Conservation (phyloP, 1,140 invertebrate species). For the Magallana gigas region DNA sequence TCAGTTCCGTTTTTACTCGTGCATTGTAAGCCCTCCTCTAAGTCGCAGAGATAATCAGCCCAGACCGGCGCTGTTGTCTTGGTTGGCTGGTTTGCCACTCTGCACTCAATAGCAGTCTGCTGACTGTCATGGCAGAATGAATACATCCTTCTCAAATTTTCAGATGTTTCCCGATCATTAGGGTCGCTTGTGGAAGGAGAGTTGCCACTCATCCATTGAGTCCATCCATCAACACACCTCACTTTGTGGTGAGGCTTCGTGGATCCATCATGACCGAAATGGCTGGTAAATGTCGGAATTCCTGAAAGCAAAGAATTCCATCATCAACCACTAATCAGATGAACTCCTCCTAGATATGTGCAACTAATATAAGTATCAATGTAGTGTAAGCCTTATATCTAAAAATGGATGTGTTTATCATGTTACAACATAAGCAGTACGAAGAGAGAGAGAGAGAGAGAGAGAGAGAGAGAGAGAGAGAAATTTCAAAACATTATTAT, state of each 20-base stretch:
- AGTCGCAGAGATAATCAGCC: constrained; percentile 72
- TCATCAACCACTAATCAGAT: no score
- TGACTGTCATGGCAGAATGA: constrained; percentile 66
- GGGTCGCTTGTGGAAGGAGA: constrained; percentile 61
- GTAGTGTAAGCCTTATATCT: no score
- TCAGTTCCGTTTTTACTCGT: constrained; percentile 63
- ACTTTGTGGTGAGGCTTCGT: constrained; percentile 53
- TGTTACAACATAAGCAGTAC: no score
- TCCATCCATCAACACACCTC: constrained; percentile 61
- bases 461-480: no score
- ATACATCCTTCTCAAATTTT: constrained; percentile 56
- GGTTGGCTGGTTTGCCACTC: neutral
- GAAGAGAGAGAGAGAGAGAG: no score
- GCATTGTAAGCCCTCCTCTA: constrained; percentile 75
- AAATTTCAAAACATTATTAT: no score
- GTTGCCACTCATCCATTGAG: constrained; percentile 66
- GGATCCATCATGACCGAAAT: neutral
- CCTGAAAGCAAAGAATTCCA: neutral
- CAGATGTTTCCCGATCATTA: constrained; percentile 64
- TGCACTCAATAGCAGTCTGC: constrained; percentile 71
- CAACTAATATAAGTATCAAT: no score
- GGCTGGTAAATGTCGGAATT: neutral
- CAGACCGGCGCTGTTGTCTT: constrained; percentile 42
- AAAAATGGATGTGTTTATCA: no score
- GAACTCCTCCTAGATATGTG: no score